Evolutionary conservation across 1,140 invertebrate genomes (phyloP).

Genomic region (Dryas iulia): DNA sequence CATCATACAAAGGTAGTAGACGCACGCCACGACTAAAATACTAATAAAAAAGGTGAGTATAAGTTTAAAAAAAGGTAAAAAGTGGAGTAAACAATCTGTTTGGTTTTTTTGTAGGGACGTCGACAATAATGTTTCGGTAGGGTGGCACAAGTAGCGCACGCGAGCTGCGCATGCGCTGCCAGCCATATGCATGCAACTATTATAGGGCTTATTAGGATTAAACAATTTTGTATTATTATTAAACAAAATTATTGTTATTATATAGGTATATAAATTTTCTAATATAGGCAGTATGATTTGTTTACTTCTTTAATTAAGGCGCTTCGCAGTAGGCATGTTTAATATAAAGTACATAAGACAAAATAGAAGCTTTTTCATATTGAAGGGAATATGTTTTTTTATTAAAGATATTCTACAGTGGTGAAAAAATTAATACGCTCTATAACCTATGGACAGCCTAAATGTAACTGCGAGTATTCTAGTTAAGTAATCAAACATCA

Average conservation of each 20-base stretch:
- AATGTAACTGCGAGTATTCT: no score
- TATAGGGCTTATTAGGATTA: slow-evolving; percentile 27
- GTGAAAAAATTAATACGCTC: no score
- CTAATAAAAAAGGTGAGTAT: slow-evolving; percentile 63
- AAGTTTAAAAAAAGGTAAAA: slow-evolving; percentile 76
- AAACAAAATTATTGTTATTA: neutral
- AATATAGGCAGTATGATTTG: no score
- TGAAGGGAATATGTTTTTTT: no score
- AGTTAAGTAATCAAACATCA: no score
- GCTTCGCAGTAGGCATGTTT: no score
- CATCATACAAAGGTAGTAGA: slow-evolving; percentile 52
- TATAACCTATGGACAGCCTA: no score
- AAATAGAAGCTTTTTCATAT: no score
- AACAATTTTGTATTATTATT: neutral
- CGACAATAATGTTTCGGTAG: slow-evolving; percentile 57
- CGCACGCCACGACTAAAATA: slow-evolving; percentile 69
- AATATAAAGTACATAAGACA: no score
- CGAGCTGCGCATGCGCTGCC: slow-evolving; percentile 29
- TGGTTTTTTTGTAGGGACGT: slow-evolving; percentile 58
- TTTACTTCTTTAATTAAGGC: no score
- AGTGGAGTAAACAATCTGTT: slow-evolving; percentile 76
- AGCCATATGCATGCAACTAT: slow-evolving; percentile 47
- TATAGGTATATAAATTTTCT: no score
- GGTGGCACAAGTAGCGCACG: slow-evolving; percentile 68
- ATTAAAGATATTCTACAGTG: no score